phyloP scores from a whole-genome alignment of 2,797 vertebrate genomes.

The Trachurus trachurus region DNA sequence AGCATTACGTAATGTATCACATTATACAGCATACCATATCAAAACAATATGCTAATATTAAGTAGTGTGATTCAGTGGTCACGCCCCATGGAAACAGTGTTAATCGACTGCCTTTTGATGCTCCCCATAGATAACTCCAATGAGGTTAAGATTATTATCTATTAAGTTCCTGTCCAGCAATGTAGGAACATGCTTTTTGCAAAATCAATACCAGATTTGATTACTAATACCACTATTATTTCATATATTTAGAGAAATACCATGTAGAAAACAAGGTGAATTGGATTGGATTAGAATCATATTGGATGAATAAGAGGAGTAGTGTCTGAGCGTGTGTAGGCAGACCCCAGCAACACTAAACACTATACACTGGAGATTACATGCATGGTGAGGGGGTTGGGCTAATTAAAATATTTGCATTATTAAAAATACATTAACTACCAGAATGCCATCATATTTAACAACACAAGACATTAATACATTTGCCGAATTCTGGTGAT shows the following conservation, averaged over 20 bases:
- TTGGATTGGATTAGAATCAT: not conserved
- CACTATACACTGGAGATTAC: constrained; percentile 74
- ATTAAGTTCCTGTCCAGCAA: constrained; percentile 15
- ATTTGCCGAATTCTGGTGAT: constrained; percentile 55
- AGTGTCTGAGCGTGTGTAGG: constrained; percentile 6
- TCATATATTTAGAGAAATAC: not conserved
- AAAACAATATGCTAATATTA: constrained; percentile 51
- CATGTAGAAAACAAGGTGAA: constrained; percentile 16
- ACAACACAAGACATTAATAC: constrained; percentile 67
- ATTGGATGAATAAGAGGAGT: constrained; percentile 18
- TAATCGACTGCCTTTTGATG: constrained; percentile 38
- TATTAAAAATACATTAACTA: constrained; percentile 78
- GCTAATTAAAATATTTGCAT: constrained; percentile 79
- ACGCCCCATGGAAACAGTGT: constrained; percentile 26
- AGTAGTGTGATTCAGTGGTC: constrained; percentile 46
- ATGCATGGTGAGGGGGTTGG: constrained; percentile 58
- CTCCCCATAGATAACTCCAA: not conserved
- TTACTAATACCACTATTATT: not conserved
- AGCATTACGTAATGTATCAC: constrained; percentile 64
- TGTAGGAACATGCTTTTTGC: not conserved
- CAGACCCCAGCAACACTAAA: constrained; percentile 51
- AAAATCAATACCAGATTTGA: constrained; percentile 7
- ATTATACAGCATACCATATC: constrained; percentile 39
- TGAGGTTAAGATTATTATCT: not conserved
- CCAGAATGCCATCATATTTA: constrained; percentile 69